Conservation (phyloP, 2,797 vertebrate genomes). For the Sebastes iracundus region DNA sequence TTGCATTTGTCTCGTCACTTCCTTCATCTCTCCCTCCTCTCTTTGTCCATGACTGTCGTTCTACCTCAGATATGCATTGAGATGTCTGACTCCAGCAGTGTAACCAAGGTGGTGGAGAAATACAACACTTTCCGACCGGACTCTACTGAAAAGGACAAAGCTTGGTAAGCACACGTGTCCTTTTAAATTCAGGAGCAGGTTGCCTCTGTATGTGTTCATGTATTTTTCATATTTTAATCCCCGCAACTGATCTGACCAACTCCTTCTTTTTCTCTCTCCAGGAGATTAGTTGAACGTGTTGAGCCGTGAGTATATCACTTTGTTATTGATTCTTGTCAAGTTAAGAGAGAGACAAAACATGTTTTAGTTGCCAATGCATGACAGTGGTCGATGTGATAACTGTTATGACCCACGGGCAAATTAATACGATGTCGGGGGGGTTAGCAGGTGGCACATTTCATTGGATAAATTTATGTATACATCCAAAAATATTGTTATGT, state of each 20-base stretch:
- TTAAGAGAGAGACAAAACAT: background rate
- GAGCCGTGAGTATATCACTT: conserved; percentile 50
- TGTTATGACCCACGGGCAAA: background rate
- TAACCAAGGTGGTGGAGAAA: conserved; percentile 21
- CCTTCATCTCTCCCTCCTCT: background rate
- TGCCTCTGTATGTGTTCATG: background rate
- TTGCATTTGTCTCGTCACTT: background rate
- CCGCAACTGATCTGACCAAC: background rate
- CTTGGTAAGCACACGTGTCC: conserved; percentile 26
- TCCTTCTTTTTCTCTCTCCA: background rate
- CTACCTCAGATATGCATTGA: conserved; percentile 73
- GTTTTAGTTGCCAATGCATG: background rate
- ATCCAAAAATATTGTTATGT: background rate
- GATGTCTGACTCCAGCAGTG: conserved; percentile 53
- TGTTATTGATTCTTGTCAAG: background rate
- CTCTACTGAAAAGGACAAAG: rapidly evolving
- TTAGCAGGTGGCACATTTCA: background rate
- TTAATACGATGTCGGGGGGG: background rate
- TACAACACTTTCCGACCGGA: background rate
- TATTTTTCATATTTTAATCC: background rate
- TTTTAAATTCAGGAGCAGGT: background rate
- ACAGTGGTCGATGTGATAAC: background rate
- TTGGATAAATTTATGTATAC: background rate
- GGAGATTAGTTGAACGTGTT: conserved; percentile 15
- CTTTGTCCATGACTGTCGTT: background rate